phyloP scores from a whole-genome alignment of 2,113 vertebrate genomes.

The Carassius gibelio region DNA sequence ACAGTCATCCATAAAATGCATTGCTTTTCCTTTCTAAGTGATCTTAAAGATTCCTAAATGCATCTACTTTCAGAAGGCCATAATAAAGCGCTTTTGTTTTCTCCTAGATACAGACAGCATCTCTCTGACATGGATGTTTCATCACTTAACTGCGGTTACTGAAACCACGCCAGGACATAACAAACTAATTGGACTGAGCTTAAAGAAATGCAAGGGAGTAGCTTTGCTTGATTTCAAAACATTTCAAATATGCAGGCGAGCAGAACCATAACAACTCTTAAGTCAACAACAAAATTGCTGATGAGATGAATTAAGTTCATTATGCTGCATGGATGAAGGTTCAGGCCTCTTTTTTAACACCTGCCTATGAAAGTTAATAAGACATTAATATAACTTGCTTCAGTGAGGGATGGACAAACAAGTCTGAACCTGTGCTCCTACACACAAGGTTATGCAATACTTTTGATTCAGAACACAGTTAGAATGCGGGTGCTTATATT shows the following conservation, averaged over 20 bases:
- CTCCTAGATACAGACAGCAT: no score
- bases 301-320: neutral
- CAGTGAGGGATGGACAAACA: conserved; percentile 18
- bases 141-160: no score
- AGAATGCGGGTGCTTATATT: conserved; percentile 46
- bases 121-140: no score
- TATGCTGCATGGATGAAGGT: neutral
- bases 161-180: neutral
- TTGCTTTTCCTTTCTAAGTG: no score
- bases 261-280: neutral
- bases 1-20: no score
- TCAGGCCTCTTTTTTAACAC: neutral
- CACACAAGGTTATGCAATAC: conserved; percentile 15
- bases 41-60: no score
- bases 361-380: conserved; percentile 1
- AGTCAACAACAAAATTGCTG: conserved; percentile 11
- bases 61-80: no score
- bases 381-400: neutral
- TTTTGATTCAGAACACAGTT: conserved; percentile 41
- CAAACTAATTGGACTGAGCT: neutral
- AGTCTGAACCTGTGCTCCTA: conserved; percentile 29
- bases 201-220: conserved; percentile 16
- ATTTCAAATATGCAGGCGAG: conserved; percentile 32
- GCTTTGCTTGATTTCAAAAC: conserved; percentile 24
- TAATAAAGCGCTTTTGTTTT: no score